Conservation (phyloP, 2,888 invertebrate genomes). For the Nasonia oneida region DNA sequence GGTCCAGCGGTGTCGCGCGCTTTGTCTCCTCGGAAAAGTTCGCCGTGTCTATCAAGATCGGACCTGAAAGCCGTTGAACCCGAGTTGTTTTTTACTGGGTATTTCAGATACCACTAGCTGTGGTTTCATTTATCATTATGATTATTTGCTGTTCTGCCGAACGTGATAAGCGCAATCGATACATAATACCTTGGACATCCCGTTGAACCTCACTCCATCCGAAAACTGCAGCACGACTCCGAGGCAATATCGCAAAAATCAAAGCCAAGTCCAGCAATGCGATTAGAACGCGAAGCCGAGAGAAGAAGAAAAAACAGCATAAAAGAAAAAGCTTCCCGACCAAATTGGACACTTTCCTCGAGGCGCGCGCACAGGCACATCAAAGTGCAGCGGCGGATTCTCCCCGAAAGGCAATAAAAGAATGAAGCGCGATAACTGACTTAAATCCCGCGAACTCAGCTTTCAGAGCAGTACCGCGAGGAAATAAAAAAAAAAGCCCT, state of each 20-base stretch:
- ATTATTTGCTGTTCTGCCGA: too few species aligned
- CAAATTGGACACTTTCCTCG: constrained; percentile 18
- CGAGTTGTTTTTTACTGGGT: neutral
- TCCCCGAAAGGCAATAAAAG: constrained; percentile 29
- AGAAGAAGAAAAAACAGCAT: neutral
- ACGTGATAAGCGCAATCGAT: too few species aligned
- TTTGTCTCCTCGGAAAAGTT: constrained; percentile 86
- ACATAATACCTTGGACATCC: too few species aligned
- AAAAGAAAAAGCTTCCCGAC: neutral
- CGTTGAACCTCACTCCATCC: too few species aligned
- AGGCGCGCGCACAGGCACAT: neutral
- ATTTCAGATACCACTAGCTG: neutral
- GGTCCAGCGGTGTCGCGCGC: constrained; percentile 85
- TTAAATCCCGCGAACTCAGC: constrained; percentile 52
- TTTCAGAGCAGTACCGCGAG: neutral
- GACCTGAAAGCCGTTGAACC: constrained; percentile 80
- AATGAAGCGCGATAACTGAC: constrained; percentile 45
- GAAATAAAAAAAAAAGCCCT: neutral
- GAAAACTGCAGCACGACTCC: too few species aligned
- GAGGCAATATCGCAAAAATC: neutral
- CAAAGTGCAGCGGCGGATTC: neutral
- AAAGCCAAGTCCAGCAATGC: too few species aligned
- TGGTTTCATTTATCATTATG: neutral
- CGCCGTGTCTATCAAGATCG: constrained; percentile 90
- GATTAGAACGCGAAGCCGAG: neutral